A percentile compares a stretch with the other conserved stretches of the same genome.
phyloP scores from a whole-genome alignment of 2,888 invertebrate species.

The Monoplex corrugatus region DNA sequence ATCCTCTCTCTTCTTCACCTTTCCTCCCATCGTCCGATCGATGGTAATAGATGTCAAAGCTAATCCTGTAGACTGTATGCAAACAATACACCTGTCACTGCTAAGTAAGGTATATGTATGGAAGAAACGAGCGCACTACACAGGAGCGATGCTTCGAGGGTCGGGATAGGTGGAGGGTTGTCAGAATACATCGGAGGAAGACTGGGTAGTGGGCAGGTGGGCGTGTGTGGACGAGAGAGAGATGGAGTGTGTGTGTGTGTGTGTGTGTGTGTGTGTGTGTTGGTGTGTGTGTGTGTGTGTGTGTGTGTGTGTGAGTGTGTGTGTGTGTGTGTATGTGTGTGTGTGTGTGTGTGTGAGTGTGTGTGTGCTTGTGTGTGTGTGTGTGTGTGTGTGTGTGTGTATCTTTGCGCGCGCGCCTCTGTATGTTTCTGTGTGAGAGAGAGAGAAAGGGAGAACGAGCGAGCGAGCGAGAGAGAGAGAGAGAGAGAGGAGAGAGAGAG shows the following conservation, averaged over 20 bases:
- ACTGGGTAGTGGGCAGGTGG: too few species aligned
- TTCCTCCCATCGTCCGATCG: too few species aligned
- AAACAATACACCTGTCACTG: too few species aligned
- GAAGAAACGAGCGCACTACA: too few species aligned
- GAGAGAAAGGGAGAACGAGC: not conserved
- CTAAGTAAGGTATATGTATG: too few species aligned
- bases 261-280: constrained; percentile 19
- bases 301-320: not conserved
- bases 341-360: not conserved
- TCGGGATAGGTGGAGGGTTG: too few species aligned
- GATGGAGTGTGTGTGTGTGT: not conserved
- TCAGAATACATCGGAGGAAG: too few species aligned
- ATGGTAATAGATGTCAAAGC: too few species aligned
- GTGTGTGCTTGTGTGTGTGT: constrained; percentile 9
- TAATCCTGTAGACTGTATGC: too few species aligned
- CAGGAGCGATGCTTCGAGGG: too few species aligned
- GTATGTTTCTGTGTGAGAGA: not conserved
- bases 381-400: not conserved
- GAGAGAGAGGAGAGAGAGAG: constrained; percentile 28
- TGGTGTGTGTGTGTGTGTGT: not conserved
- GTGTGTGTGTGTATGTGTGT: not conserved
- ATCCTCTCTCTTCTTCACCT: too few species aligned
- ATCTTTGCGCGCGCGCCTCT: not conserved
- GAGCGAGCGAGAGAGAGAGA: not conserved
- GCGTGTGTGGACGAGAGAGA: not conserved